These are phyloP conservation scores for Acronicta psi DNA, from an alignment of 2,888 invertebrate species.

Conservation along the genomic window DNA sequence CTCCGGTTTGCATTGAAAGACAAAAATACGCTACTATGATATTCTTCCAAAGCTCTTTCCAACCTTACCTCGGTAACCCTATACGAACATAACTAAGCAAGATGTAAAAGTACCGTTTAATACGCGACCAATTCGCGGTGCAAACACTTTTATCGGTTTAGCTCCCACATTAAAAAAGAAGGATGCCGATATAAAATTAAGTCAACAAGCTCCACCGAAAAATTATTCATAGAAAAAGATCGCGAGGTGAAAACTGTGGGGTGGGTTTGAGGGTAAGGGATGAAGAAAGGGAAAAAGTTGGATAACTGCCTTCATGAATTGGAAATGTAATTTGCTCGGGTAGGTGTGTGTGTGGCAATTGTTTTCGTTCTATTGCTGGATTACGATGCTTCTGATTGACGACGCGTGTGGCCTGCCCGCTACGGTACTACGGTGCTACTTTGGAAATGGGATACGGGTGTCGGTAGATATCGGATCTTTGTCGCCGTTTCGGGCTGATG, in stretches of 20 bases:
- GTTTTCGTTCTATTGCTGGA: slow-evolving; percentile 76
- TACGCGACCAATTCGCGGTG: slow-evolving; percentile 47
- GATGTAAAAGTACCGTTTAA: slow-evolving; percentile 42
- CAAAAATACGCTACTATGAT: background rate
- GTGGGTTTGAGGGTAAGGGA: slow-evolving; percentile 52
- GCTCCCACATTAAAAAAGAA: slow-evolving; percentile 60
- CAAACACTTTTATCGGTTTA: slow-evolving; percentile 48
- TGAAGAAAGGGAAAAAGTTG: slow-evolving; percentile 65
- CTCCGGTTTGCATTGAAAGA: background rate
- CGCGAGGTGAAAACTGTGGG: slow-evolving; percentile 69
- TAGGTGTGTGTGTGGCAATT: slow-evolving; percentile 79
- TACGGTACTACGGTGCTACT: slow-evolving; percentile 25
- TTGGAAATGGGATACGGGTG: slow-evolving; percentile 20
- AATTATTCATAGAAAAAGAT: slow-evolving; percentile 87
- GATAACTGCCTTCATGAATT: slow-evolving; percentile 87
- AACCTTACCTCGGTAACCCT: slow-evolving; percentile 24
- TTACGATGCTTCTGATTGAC: slow-evolving; percentile 75
- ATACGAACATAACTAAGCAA: slow-evolving; percentile 29
- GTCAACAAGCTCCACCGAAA: slow-evolving; percentile 84
- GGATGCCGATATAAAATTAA: slow-evolving; percentile 87
- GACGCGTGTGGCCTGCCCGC: slow-evolving; percentile 53
- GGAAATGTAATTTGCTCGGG: slow-evolving; percentile 85
- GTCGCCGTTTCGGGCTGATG: slow-evolving; percentile 37
- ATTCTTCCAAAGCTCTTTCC: slow-evolving; percentile 11
- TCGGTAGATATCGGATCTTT: slow-evolving; percentile 33